Base-by-base conservation (phyloP, 2,888 invertebrate genomes). In the Choreutis nemorana region DNA sequence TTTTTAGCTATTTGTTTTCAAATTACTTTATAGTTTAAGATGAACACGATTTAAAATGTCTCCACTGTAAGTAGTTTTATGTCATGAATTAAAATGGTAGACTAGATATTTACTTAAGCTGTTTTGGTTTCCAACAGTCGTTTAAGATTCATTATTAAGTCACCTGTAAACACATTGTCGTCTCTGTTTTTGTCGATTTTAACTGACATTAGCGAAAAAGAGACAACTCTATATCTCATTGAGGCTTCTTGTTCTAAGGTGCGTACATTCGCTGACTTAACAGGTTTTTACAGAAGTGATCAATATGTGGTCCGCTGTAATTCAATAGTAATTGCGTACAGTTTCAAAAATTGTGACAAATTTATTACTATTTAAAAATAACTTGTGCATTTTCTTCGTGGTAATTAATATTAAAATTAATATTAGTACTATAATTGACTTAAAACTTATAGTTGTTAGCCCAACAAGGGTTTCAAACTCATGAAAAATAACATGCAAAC, bases 261-360 rank as follows among this genome's bases (percentile, higher is more conserved):
- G 54, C 59, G 62, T 58, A 58, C 62, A 59, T 63, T 62, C 57
- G 62, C 66, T 64, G 68, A 72, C 63, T 72, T 63, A 71, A 75
- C 73, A 66, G 67, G 72, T 77, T 72, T 61, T 47, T 33, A 29
- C 54, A 60, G 66, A 36, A 39, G 50, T 53, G 32, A 33, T 29
- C 35, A 60, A 73, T 70, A 44, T 38, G 61, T 57, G 51, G 44
- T 38, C 26, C 26, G n/a, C n/a, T n/a, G n/a, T n/a, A n/a, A n/a
- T n/a, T n/a, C n/a, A n/a, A n/a, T n/a, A n/a, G n/a, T n/a, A n/a
- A n/a, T n/a, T n/a, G n/a, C n/a, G n/a, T n/a, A n/a, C n/a, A n/a
- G n/a, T n/a, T n/a, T n/a, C n/a, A n/a, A n/a, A n/a, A n/a, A n/a
- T n/a, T n/a, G n/a, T n/a, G n/a, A n/a, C n/a, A n/a, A n/a, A n/a